Evolutionary conservation across 1,140 invertebrate genomes (phyloP).

Genomic region (Diorhabda carinulata): DNA sequence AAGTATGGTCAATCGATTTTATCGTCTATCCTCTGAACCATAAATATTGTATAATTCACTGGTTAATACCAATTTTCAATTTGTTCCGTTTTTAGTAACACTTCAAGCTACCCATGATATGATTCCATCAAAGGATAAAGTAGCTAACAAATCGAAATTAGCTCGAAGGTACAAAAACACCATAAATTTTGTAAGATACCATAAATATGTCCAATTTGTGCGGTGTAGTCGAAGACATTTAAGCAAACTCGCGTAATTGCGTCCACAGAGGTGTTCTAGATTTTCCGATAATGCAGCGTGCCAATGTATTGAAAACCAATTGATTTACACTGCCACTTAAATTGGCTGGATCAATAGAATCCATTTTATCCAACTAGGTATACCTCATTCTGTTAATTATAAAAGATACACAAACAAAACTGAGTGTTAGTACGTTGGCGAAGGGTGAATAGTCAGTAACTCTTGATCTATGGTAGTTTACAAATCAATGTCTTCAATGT

Average conservation of each 20-base stretch:
- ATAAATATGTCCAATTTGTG: slow-evolving; percentile 29
- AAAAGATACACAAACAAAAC: no score
- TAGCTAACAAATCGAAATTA: slow-evolving; percentile 19
- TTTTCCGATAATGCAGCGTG: slow-evolving; percentile 23
- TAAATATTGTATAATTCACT: background rate
- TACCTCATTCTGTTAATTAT: no score
- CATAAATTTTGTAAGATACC: slow-evolving; percentile 25
- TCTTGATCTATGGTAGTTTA: no score
- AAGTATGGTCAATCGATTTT: no score
- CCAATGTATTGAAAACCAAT: background rate
- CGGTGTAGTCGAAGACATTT: slow-evolving; percentile 19
- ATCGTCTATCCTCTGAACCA: no score
- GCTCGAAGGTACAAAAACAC: slow-evolving; percentile 28
- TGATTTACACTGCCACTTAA: slow-evolving; percentile 13
- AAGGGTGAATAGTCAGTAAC: no score
- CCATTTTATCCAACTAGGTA: no score
- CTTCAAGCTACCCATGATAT: background rate
- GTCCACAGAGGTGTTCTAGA: slow-evolving; percentile 22
- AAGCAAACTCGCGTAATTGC: slow-evolving; percentile 22
- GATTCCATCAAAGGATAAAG: background rate
- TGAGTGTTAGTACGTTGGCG: no score
- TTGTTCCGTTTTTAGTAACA: background rate
- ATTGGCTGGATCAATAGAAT: background rate
- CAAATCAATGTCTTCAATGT: no score
- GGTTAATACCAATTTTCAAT: background rate